These are phyloP conservation scores for Rattus norvegicus DNA, from an alignment of 2,113 vertebrate genomes.

Conservation along the genomic window GRCr8 NC_086022.1:139306501-139307000, in stretches of 20 bases:
- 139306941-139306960: not conserved
- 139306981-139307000: not conserved
- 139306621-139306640: accelerated
- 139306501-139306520: too few relatives aligned
- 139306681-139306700: not conserved
- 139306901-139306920: not conserved
- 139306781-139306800: not conserved
- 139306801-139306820: not conserved
- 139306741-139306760: not conserved
- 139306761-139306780: not conserved
- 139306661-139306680: not conserved
- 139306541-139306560: not conserved
- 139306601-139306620: not conserved
- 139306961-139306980: not conserved
- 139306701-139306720: not conserved
- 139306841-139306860: not conserved
- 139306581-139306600: not conserved
- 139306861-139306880: not conserved
- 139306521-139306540: not conserved
- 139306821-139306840: not conserved
- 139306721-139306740: not conserved
- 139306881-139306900: not conserved
- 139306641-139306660: not conserved
- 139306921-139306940: not conserved
- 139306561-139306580: not conserved